Evolutionary conservation across 2,113 vertebrate species (phyloP).

Genomic region (Diadophis punctatus): DNA sequence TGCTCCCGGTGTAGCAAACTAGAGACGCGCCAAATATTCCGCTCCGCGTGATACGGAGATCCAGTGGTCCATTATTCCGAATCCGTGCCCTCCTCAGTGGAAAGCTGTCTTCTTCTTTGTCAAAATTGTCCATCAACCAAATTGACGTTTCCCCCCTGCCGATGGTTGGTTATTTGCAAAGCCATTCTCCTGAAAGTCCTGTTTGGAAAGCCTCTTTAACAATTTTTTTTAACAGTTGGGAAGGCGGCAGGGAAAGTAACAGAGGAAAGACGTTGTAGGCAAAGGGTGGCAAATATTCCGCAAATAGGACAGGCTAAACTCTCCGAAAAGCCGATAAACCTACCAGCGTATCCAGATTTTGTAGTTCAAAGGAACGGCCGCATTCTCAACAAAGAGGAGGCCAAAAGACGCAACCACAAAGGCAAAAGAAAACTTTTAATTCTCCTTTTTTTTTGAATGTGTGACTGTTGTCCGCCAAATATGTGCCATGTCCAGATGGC

Average conservation of each 20-base stretch:
- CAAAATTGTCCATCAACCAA: constrained; percentile 1
- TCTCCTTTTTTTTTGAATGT: constrained; percentile 52
- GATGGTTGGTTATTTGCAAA: not conserved
- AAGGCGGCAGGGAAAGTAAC: not conserved
- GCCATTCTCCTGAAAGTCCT: constrained; percentile 11
- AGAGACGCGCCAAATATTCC: not conserved
- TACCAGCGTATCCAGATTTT: not conserved
- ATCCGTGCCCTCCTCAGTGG: not conserved
- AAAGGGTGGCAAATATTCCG: constrained; percentile 5
- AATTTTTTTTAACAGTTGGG: constrained; percentile 13
- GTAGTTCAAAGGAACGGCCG: not conserved
- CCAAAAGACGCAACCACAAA: constrained; percentile 56
- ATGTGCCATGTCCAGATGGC: constrained; percentile 22
- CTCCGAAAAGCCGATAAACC: not conserved
- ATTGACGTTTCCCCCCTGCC: not conserved
- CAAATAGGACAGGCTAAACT: not conserved
- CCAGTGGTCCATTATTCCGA: not conserved
- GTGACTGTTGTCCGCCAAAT: constrained; percentile 56
- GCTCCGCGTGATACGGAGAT: fast-evolving
- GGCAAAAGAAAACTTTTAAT: constrained; percentile 63
- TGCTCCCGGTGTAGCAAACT: constrained; percentile 11
- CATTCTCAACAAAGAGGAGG: not conserved
- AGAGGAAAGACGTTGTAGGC: not conserved
- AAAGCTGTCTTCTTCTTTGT: not conserved
- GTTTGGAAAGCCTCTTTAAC: constrained; percentile 9